Evolutionary conservation across 2,113 vertebrate genomes (phyloP).

Genomic region (Scolopax mira): DNA sequence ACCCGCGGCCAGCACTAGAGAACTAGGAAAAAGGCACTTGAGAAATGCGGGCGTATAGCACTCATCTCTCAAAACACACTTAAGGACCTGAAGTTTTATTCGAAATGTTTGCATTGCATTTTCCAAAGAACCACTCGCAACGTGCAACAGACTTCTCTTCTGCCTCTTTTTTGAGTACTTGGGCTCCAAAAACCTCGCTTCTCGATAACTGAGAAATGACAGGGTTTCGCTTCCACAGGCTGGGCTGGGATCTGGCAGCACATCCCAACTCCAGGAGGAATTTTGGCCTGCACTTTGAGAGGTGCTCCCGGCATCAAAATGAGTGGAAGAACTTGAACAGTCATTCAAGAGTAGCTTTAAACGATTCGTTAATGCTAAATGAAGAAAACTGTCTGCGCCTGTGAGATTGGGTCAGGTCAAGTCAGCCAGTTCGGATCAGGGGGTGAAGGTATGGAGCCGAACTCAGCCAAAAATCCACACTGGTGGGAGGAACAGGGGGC

Average conservation of each 20-base stretch:
- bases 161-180: neutral
- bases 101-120: neutral
- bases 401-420: neutral
- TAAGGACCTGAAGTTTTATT: neutral
- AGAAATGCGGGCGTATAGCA: neutral
- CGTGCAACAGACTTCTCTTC: neutral
- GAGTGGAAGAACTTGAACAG: neutral
- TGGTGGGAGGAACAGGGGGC: too few relatives aligned
- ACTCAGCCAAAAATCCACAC: neutral
- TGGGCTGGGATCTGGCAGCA: neutral
- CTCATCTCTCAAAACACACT: neutral
- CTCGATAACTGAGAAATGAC: neutral
- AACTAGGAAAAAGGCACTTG: constrained; percentile 1
- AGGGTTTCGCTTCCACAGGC: neutral
- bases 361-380: neutral
- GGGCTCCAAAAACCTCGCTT: neutral
- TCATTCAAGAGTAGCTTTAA: neutral
- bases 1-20: neutral
- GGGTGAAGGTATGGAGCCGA: neutral
- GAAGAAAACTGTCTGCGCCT: neutral
- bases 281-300: neutral
- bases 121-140: neutral
- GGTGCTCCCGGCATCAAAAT: neutral
- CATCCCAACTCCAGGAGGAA: neutral
- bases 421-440: neutral